Evolutionary conservation across 2,888 invertebrate species (phyloP).

Genomic region (Leptinotarsa peninsularis): DNA sequence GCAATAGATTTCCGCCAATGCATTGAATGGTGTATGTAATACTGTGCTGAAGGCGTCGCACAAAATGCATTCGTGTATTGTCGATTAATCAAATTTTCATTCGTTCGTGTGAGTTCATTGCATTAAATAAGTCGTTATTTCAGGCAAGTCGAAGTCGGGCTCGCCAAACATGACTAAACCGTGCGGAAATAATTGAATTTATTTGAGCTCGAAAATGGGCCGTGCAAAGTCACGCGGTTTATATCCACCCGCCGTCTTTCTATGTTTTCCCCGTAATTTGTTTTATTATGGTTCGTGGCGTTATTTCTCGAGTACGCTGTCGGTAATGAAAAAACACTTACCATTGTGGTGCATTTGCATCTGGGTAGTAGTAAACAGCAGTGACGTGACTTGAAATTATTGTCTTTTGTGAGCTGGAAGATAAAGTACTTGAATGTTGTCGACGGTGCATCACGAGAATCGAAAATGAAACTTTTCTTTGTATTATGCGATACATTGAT

Average conservation of each 20-base stretch:
- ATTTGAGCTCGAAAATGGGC: slow-evolving; percentile 21
- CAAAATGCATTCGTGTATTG: slow-evolving; percentile 24
- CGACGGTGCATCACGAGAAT: no score
- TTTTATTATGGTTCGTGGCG: slow-evolving; percentile 3
- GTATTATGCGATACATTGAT: no score
- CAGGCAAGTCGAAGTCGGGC: slow-evolving; percentile 19
- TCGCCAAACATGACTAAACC: slow-evolving; percentile 19
- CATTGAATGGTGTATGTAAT: slow-evolving; percentile 10
- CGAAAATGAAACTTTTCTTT: no score
- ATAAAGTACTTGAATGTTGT: no score
- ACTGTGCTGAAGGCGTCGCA: slow-evolving; percentile 3
- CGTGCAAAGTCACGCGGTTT: slow-evolving; percentile 14
- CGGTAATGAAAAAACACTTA: neutral
- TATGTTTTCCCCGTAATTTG: slow-evolving; percentile 15
- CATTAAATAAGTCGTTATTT: slow-evolving; percentile 34
- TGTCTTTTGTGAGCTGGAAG: no score
- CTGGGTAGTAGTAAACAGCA: neutral
- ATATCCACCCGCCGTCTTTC: slow-evolving; percentile 12
- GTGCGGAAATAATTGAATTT: slow-evolving; percentile 27
- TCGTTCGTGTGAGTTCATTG: slow-evolving; percentile 27
- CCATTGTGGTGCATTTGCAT: slow-evolving; percentile 4
- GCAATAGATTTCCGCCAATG: neutral
- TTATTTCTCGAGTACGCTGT: neutral
- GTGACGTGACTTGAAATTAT: no score
- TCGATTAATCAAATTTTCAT: slow-evolving; percentile 37